phyloP scores from a whole-genome alignment of 2,888 invertebrate genomes.

The Synanthedon andrenaeformis region DNA sequence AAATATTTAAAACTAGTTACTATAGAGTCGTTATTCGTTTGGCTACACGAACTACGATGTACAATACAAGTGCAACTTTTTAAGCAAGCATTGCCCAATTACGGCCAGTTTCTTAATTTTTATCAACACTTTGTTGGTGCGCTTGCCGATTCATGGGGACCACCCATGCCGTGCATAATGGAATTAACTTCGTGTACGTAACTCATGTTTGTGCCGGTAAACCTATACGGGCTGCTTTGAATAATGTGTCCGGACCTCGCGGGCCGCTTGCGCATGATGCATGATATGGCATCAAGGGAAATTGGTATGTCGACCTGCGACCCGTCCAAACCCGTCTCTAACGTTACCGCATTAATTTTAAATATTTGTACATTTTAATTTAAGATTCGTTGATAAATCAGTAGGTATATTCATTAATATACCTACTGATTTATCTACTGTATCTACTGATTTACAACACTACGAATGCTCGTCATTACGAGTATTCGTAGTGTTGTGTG shows the following conservation, averaged over 20 bases:
- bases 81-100: background rate
- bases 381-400: no score
- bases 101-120: background rate
- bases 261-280: constrained; percentile 8
- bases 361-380: no score
- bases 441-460: no score
- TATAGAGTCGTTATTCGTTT: no score
- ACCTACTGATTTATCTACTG: no score
- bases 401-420: no score
- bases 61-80: no score
- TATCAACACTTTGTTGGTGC: background rate
- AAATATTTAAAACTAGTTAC: no score
- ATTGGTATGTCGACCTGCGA: constrained; percentile 12
- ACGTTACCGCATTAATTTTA: no score
- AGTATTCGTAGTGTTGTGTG: no score
- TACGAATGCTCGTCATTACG: no score
- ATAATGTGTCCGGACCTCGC: constrained; percentile 11
- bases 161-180: constrained; percentile 35
- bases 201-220: constrained; percentile 22
- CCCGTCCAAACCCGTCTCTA: constrained; percentile 10
- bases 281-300: constrained; percentile 6
- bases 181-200: constrained; percentile 23
- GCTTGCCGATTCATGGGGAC: constrained; percentile 23
- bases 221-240: constrained; percentile 17
- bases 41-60: no score